phyloP scores from a whole-genome alignment of 2,797 vertebrate genomes.

The Psittacula echo region DNA sequence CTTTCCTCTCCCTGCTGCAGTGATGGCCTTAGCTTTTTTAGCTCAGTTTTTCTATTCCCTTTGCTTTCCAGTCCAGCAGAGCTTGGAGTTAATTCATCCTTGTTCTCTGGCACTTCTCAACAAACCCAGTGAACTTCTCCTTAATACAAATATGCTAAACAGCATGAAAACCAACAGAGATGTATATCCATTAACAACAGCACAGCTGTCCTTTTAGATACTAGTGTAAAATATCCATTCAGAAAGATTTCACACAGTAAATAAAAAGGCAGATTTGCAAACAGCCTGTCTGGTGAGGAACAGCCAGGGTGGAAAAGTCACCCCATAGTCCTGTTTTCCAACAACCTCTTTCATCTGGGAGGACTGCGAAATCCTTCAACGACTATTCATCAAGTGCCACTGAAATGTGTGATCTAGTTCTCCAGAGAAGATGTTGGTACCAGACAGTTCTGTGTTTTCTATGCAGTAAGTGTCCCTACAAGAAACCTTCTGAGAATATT shows the following conservation, averaged over 20 bases:
- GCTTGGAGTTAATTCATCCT: not conserved
- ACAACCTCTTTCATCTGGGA: constrained; percentile 11
- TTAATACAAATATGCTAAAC: not conserved
- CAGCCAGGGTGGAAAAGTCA: constrained; percentile 17
- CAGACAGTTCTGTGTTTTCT: constrained; percentile 23
- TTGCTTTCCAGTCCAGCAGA: constrained; percentile 8
- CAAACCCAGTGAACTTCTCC: not conserved
- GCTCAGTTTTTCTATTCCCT: not conserved
- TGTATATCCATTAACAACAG: not conserved
- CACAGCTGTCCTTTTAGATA: constrained; percentile 8
- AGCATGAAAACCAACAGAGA: not conserved
- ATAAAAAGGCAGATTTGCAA: constrained; percentile 18
- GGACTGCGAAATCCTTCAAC: not conserved
- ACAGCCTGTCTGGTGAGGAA: constrained; percentile 36
- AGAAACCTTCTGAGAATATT: constrained; percentile 41
- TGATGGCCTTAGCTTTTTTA: not conserved
- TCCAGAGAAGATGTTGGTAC: constrained; percentile 9
- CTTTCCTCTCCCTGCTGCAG: not conserved
- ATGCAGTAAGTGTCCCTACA: not conserved
- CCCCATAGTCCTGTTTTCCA: constrained; percentile 11
- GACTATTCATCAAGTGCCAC: constrained; percentile 38
- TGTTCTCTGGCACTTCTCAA: not conserved
- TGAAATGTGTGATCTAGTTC: not conserved
- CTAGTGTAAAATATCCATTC: not conserved
- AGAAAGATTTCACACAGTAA: not conserved